Evolutionary conservation across 2,888 invertebrate species (phyloP).

Genomic region (Lagria hirta): DNA sequence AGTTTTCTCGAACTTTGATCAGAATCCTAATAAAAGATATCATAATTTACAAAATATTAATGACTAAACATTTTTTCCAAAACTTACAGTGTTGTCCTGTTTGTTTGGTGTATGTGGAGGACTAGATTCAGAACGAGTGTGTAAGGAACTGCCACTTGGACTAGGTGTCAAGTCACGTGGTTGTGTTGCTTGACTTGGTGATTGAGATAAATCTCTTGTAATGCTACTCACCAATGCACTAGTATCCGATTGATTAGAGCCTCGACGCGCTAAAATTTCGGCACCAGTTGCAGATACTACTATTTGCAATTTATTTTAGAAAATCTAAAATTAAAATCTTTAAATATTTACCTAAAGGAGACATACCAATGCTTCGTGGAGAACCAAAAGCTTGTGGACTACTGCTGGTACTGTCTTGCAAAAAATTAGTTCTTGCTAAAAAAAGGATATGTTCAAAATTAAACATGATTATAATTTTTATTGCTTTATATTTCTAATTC

Average conservation of each 20-base stretch:
- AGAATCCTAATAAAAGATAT: constrained; percentile 41
- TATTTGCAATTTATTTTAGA: constrained; percentile 8
- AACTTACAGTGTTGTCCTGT: constrained; percentile 43
- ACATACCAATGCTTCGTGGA: constrained; percentile 59
- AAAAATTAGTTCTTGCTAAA: constrained; percentile 32
- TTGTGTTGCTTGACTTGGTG: constrained; percentile 57
- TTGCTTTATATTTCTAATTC: no score
- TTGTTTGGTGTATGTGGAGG: constrained; percentile 56
- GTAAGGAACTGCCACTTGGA: constrained; percentile 59
- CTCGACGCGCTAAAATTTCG: constrained; percentile 55
- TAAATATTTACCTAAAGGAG: constrained; percentile 57
- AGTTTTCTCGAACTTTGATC: constrained; percentile 53
- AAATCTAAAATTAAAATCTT: constrained; percentile 3
- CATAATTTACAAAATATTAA: constrained; percentile 8
- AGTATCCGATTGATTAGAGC: constrained; percentile 63
- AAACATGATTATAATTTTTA: no score
- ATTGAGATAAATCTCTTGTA: constrained; percentile 63
- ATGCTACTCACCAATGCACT: constrained; percentile 64
- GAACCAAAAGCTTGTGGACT: constrained; percentile 60
- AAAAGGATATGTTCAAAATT: constrained; percentile 9
- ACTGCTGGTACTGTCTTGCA: constrained; percentile 57
- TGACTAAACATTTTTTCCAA: constrained; percentile 4
- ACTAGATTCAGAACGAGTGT: constrained; percentile 57
- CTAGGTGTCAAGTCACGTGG: constrained; percentile 59
- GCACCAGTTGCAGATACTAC: constrained; percentile 53